A percentile compares a stretch with the other conserved stretches of the same genome.
Evolutionary conservation across 2,888 invertebrate species (phyloP).

Genomic region (Diplolepis rosae): DNA sequence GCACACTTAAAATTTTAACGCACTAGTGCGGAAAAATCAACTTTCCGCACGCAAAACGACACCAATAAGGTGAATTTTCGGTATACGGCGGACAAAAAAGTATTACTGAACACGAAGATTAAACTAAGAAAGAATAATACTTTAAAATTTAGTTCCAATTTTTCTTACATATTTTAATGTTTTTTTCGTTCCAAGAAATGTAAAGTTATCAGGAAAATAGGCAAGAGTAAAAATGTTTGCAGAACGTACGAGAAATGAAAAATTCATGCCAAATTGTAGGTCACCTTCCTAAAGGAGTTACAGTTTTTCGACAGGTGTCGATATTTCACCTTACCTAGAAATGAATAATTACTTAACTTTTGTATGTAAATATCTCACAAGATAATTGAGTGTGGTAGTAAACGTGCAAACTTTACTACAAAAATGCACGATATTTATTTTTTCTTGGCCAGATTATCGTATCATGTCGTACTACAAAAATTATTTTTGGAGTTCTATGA

Average conservation of each 20-base stretch:
- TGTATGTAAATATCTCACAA: background rate
- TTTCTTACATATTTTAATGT: background rate
- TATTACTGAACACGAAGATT: too few species aligned
- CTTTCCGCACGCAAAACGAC: too few species aligned
- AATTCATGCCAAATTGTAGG: background rate
- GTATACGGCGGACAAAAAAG: too few species aligned
- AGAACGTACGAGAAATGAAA: background rate
- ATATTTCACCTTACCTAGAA: slow-evolving; percentile 1
- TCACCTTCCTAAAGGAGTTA: background rate
- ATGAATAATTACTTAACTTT: slow-evolving; percentile 1
- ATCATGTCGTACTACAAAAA: background rate
- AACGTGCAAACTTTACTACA: background rate
- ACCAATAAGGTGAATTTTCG: too few species aligned
- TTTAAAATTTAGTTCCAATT: too few species aligned
- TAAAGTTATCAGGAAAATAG: background rate
- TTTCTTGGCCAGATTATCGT: background rate
- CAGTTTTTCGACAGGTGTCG: background rate
- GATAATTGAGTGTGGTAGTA: background rate
- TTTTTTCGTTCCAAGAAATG: background rate
- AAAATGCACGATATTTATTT: slow-evolving; percentile 1
- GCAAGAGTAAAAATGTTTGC: background rate
- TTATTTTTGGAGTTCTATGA: slow-evolving; percentile 15
- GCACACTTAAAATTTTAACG: too few species aligned
- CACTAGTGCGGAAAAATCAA: too few species aligned
- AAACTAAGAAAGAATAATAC: too few species aligned